Evolutionary conservation across 92 coral and sea anemone genomes (phyloP), one percentile per base, ranked within the genome.

Genomic region (Chrysogorgia sp.): DNA sequence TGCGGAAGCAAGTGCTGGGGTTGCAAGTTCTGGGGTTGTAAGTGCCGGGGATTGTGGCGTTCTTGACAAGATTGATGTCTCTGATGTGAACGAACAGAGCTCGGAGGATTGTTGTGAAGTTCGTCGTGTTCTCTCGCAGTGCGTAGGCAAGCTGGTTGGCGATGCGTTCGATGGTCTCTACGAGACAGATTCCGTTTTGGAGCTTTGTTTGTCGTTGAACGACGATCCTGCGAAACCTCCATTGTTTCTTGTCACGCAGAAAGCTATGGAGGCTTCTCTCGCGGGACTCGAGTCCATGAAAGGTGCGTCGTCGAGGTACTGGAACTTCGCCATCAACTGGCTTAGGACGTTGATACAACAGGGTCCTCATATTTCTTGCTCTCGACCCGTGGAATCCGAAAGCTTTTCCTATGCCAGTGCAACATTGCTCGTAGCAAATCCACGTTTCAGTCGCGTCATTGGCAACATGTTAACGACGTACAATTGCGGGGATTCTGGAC

Each of bases 401-500:
- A 21, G 9, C 30, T 20, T 47, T 50, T 29, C 56, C 21, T 71
- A 71, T 47, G 63, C 34, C 45, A 71, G 63, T 12, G 62, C 63
- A 40, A 33, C 78, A 25, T 50, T 26, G 41, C 63, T 71, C 48
- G 78, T 71, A 43, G 48, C 29, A 21, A 34, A 71, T 32, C 28
- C 64, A 58, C 78, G 64, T 31, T 50, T 71, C 24, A 34, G 62
- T 32, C 78, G 63, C 63, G 78, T 71, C 23, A 33, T 71, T 25
- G 78, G 63, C 9, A 22, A 53, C 32, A 52, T 71, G 78, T 22
- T 71, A 37, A 52, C 63, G 1, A 53, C 78, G 48, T 71, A 40
- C 34, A 58, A 71, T 34, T 26, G 6, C n/a, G 78, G 78, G 1
- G 78, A 71, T 24, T 71, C 78, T 19, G 78, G 78, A 1, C 63